Base-by-base conservation (phyloP, 2,113 vertebrate species). In the Sceloporus tristichus region DNA sequence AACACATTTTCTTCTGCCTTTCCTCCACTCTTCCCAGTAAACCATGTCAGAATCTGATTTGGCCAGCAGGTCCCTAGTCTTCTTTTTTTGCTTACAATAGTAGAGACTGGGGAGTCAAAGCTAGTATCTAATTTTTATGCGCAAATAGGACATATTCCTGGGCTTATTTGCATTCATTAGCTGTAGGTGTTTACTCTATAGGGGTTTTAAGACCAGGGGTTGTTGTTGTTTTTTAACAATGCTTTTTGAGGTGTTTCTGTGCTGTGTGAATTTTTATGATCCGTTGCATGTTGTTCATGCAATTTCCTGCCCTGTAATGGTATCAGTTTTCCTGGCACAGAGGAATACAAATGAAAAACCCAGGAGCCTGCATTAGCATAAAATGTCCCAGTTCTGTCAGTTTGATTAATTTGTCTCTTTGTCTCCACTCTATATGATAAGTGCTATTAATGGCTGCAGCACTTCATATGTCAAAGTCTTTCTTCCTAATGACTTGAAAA, bases 321-420 rank as follows among this genome's bases (percentile, higher is more conserved):
- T 97, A 97, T 97, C 93, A 93, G 94, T 96, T 98, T 96, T 95
- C 96, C 96, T 97, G 96, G 97, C 95, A 38, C 95, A 96, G 93
- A 97, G 96, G 95, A 96, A 96, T 96, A 94, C 95, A 94, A 96
- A 96, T 94, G 94, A 94, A 96, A 71, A 97, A 97, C 97, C 96
- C 96, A 94, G 95, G 95, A 96, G 96, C 95, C 93, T 75, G 89
- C 90, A 97, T 98, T 98, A 97, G 96, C 97, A 97, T 97, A 97
- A 98, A 97, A 97, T 95, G 96, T 96, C 97, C 97, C 96, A 97
- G 96, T 97, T 98, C 96, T 98, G 97, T 98, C 97, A 97, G 90
- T 93, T 95, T 98, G 97, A 98, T 98, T 97, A 97, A 98, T 98
- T 97, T 97, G 95, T 97, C 95, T 98, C 97, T 98, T 98, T 98